Evolutionary conservation across 2,797 vertebrate genomes (phyloP).

Genomic region (Chiloscyllium punctatum): DNA sequence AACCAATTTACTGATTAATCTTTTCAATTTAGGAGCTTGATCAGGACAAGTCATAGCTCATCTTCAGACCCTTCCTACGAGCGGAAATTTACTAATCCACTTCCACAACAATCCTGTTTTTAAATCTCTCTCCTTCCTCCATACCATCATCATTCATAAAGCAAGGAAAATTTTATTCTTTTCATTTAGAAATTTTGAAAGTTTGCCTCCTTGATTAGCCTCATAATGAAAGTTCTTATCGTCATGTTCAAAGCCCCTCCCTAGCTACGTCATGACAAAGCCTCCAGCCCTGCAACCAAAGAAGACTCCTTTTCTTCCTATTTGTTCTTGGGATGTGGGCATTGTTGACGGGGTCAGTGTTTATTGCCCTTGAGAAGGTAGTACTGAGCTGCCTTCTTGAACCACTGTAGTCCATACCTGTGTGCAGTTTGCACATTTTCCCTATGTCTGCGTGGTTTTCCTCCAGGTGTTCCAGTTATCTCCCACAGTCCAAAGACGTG

Average conservation of each 20-base stretch:
- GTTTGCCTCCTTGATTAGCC: background rate
- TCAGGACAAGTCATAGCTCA: constrained; percentile 7
- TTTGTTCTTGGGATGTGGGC: background rate
- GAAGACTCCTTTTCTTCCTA: background rate
- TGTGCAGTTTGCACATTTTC: too few species aligned
- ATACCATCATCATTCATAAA: background rate
- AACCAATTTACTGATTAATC: constrained; percentile 43
- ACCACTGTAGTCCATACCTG: too few species aligned
- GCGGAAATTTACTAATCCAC: background rate
- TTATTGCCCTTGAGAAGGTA: background rate
- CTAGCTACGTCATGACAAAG: background rate
- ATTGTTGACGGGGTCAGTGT: background rate
- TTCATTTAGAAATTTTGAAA: background rate
- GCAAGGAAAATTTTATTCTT: background rate
- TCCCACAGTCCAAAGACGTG: too few species aligned
- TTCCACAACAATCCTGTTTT: background rate
- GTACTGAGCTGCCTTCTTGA: background rate
- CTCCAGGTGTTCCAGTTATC: too few species aligned
- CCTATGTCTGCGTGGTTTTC: too few species aligned
- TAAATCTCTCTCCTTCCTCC: background rate
- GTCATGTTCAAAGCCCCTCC: background rate
- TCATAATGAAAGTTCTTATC: background rate
- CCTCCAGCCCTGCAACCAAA: background rate
- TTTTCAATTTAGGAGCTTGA: constrained; percentile 32
- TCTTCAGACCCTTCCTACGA: background rate